Conservation (phyloP, 2,888 invertebrate genomes). For the Lasioglossum calceatum region DNA sequence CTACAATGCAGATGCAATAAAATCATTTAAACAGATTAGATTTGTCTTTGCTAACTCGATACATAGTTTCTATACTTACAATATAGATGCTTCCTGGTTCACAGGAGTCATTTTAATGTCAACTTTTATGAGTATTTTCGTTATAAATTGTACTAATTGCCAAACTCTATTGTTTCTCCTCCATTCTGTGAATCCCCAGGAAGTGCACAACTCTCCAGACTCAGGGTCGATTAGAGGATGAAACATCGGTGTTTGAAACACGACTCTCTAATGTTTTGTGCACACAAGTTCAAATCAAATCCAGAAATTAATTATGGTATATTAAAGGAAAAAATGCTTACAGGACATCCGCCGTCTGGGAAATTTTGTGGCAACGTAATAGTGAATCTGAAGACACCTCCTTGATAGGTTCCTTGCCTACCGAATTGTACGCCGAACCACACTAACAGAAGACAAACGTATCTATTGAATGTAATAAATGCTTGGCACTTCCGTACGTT, state of each 20-base stretch:
- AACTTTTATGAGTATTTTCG: slow-evolving; percentile 93
- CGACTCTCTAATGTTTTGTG: slow-evolving; percentile 88
- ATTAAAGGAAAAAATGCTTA: slow-evolving; percentile 85
- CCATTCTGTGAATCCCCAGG: slow-evolving; percentile 94
- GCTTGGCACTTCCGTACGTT: not conserved
- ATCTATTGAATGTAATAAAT: slow-evolving; percentile 20
- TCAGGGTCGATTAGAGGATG: slow-evolving; percentile 94
- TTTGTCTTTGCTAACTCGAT: not conserved
- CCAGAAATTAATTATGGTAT: not conserved
- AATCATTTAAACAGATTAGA: not conserved
- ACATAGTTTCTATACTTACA: slow-evolving; percentile 85
- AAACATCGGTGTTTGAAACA: slow-evolving; percentile 93
- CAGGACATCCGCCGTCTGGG: slow-evolving; percentile 94
- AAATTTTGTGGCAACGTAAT: slow-evolving; percentile 94
- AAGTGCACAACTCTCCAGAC: slow-evolving; percentile 91
- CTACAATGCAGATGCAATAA: slow-evolving; percentile 84
- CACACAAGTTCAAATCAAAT: not conserved
- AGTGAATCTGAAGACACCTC: slow-evolving; percentile 95
- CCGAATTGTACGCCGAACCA: slow-evolving; percentile 97
- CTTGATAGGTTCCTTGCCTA: slow-evolving; percentile 94
- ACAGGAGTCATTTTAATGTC: slow-evolving; percentile 88
- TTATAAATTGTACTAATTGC: slow-evolving; percentile 94
- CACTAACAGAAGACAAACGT: slow-evolving; percentile 86
- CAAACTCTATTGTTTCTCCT: slow-evolving; percentile 90
- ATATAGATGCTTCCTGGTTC: slow-evolving; percentile 89